phyloP scores from a whole-genome alignment of 2,797 vertebrate species.

The Buphagus erythrorhynchus region DNA sequence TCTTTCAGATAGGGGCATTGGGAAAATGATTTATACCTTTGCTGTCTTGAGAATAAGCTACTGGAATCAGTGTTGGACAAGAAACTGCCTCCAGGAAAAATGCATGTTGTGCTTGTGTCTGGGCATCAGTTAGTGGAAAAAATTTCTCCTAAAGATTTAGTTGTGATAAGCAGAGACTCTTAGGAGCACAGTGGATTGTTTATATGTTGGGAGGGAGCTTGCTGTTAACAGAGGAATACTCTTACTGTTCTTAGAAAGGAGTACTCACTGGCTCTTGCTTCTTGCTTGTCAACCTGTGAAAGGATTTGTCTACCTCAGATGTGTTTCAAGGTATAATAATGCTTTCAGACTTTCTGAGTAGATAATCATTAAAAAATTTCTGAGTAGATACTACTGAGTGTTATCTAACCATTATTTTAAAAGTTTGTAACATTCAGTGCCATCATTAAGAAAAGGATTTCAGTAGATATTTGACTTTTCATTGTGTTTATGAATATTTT shows the following conservation, averaged over 20 bases:
- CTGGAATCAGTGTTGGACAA: neutral
- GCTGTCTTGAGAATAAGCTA: neutral
- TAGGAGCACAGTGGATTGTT: neutral
- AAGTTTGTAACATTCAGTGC: neutral
- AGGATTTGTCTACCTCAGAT: neutral
- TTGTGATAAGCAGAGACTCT: neutral
- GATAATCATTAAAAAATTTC: neutral
- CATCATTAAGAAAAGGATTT: neutral
- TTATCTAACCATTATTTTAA: neutral
- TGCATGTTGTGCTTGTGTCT: neutral
- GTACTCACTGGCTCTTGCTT: neutral
- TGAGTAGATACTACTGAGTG: neutral
- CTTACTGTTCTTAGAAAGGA: neutral
- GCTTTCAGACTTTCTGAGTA: neutral
- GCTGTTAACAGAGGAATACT: neutral
- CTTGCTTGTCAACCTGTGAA: neutral
- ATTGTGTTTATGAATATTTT: neutral
- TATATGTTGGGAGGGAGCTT: neutral
- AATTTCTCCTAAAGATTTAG: neutral
- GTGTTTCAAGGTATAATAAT: neutral
- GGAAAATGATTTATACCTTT: slow-evolving; percentile 10
- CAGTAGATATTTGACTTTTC: neutral
- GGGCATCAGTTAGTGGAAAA: neutral
- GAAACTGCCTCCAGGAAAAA: neutral
- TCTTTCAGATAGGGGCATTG: neutral